Conservation (phyloP, 2,797 vertebrate genomes). For the Erethizon dorsatum region DNA sequence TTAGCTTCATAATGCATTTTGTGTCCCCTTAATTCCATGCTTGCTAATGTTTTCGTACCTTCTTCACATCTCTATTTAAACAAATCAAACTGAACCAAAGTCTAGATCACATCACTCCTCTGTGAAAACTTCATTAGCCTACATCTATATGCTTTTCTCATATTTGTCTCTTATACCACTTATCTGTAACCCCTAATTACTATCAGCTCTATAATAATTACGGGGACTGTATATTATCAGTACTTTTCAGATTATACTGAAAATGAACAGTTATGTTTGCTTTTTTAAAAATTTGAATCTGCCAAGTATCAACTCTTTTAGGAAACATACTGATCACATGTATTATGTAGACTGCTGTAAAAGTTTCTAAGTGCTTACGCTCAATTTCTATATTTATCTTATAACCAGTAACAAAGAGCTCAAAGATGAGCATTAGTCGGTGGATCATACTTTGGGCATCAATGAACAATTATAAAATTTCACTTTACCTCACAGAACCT, state of each 20-base stretch:
- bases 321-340: neutral
- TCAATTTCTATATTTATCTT: neutral
- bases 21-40: neutral
- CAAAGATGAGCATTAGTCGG: neutral
- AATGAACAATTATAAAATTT: constrained; percentile 10
- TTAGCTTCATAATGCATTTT: neutral
- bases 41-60: neutral
- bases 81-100: constrained; percentile 9
- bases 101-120: neutral
- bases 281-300: constrained; percentile 16
- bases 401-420: neutral
- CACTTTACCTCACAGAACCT: neutral
- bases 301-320: neutral
- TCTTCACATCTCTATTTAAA: neutral
- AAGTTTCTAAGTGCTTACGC: constrained; percentile 5
- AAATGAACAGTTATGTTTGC: neutral
- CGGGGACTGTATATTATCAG: neutral
- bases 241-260: neutral
- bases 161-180: neutral
- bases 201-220: neutral
- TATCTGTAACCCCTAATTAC: constrained; percentile 42
- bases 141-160: neutral
- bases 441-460: neutral
- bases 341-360: neutral
- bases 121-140: constrained; percentile 26